These are phyloP conservation scores for Panzeria rudis DNA, from an alignment of 2,888 invertebrate species.

Conservation along the genomic window DNA sequence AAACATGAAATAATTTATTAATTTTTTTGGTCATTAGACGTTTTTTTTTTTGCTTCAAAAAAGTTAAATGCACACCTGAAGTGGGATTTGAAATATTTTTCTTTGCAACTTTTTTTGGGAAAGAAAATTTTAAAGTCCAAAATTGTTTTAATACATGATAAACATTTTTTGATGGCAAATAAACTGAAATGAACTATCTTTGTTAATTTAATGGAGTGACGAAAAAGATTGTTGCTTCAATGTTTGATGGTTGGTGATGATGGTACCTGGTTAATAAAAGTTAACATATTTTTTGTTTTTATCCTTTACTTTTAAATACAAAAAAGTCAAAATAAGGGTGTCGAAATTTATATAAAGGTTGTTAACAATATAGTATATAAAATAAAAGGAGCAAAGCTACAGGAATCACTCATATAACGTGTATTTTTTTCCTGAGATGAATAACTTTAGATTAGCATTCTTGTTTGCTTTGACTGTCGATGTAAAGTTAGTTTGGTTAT, in stretches of 20 bases:
- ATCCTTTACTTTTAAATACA: not conserved
- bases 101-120: not conserved
- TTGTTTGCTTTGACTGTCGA: too few relatives aligned
- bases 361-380: too few relatives aligned
- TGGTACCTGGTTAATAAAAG: constrained; percentile 36
- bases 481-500: too few relatives aligned
- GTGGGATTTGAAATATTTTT: not conserved
- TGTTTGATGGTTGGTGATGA: constrained; percentile 18
- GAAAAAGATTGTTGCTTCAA: constrained; percentile 27
- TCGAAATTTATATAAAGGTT: not conserved
- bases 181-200: constrained; percentile 47
- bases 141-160: constrained; percentile 12
- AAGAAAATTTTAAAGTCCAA: constrained; percentile 38
- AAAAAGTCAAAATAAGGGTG: constrained; percentile 2
- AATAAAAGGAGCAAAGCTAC: too few relatives aligned
- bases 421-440: too few relatives aligned
- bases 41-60: constrained; percentile 1
- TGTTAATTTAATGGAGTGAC: constrained; percentile 33
- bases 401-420: too few relatives aligned
- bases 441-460: too few relatives aligned
- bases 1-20: constrained; percentile 51
- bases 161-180: constrained; percentile 6
- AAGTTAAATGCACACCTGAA: constrained; percentile 48
- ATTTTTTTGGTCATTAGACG: constrained; percentile 14
- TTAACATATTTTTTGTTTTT: not conserved